Percentiles rank a stretch among this genome's conserved stretches.
phyloP scores from a whole-genome alignment of 2,113 vertebrate genomes.

The Hydrolagus affinis region DNA sequence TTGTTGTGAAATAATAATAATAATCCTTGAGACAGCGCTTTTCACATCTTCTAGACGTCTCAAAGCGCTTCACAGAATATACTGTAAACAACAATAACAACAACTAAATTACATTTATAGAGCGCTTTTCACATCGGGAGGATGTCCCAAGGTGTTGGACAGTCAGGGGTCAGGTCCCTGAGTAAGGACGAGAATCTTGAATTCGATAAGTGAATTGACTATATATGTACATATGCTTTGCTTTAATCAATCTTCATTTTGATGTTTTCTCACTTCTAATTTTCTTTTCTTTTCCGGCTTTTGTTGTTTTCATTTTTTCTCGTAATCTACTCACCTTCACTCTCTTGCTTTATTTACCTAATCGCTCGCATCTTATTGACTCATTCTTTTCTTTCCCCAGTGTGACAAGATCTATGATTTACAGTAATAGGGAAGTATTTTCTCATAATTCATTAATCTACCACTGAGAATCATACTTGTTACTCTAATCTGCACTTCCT shows the following conservation, averaged over 20 bases:
- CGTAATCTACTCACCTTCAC: neutral
- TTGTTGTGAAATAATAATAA: too few species aligned
- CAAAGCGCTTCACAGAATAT: too few species aligned
- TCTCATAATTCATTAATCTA: neutral
- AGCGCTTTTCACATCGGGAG: neutral
- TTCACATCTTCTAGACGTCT: too few species aligned
- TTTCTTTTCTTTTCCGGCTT: too few species aligned
- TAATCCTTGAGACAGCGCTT: too few species aligned
- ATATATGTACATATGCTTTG: neutral
- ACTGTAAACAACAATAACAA: too few species aligned
- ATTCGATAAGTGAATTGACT: too few species aligned
- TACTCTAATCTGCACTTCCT: neutral
- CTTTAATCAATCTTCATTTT: neutral
- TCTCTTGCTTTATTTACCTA: neutral
- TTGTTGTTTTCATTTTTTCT: neutral
- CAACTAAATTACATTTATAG: neutral
- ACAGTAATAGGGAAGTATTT: too few species aligned
- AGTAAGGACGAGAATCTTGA: too few species aligned
- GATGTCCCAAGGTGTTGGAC: neutral
- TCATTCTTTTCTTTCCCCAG: neutral
- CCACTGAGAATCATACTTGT: neutral
- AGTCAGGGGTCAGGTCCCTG: too few species aligned
- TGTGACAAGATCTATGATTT: too few species aligned
- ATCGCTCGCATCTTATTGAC: neutral
- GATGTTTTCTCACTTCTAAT: neutral